phyloP scores from a whole-genome alignment of 2,888 invertebrate genomes.

The Ferdinandea cuprea region DNA sequence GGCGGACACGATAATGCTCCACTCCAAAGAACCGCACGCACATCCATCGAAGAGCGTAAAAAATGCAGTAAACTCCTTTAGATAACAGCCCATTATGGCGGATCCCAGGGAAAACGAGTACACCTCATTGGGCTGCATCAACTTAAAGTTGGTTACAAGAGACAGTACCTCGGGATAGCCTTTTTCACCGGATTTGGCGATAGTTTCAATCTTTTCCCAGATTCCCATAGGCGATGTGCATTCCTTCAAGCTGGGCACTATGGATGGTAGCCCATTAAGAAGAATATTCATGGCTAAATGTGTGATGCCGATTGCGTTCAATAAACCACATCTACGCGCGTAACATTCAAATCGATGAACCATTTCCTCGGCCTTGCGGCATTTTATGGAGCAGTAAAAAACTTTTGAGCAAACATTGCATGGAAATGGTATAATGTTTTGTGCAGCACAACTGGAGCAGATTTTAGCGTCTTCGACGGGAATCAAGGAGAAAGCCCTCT shows the following conservation, averaged over 20 bases:
- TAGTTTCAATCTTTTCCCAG: slow-evolving; percentile 75
- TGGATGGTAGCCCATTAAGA: slow-evolving; percentile 83
- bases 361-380: slow-evolving; percentile 84
- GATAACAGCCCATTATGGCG: slow-evolving; percentile 86
- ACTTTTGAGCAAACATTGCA: slow-evolving; percentile 87
- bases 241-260: slow-evolving; percentile 83
- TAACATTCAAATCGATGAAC: slow-evolving; percentile 90
- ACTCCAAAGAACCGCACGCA: slow-evolving; percentile 79
- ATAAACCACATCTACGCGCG: slow-evolving; percentile 86
- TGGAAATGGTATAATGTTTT: slow-evolving; percentile 86
- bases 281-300: slow-evolving; percentile 90
- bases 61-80: slow-evolving; percentile 87
- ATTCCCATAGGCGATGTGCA: slow-evolving; percentile 51
- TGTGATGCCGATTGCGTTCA: slow-evolving; percentile 89
- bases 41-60: slow-evolving; percentile 84
- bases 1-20: slow-evolving; percentile 85
- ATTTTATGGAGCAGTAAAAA: slow-evolving; percentile 87
- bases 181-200: slow-evolving; percentile 79
- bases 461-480: slow-evolving; percentile 84
- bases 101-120: slow-evolving; percentile 89
- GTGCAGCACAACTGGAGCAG: slow-evolving; percentile 90
- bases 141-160: slow-evolving; percentile 88
- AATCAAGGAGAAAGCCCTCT: slow-evolving; percentile 92
- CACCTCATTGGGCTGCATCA: slow-evolving; percentile 87
- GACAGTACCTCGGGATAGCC: slow-evolving; percentile 76